These are phyloP conservation scores for Naso thynnoides DNA, from an alignment of 2,797 vertebrate species.

Conservation along the genomic window DNA sequence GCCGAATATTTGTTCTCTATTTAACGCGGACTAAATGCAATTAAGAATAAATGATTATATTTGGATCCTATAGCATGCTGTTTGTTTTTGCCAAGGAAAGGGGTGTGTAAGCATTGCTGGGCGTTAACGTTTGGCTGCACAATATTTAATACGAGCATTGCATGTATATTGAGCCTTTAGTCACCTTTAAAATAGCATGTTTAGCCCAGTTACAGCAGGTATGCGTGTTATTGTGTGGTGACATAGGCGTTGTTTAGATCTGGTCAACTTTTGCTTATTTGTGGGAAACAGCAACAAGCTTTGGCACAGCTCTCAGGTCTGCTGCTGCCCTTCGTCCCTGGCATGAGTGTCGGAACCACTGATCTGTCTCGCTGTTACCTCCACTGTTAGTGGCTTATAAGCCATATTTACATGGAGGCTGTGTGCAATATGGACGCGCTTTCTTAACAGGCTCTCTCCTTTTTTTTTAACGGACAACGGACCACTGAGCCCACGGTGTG, in stretches of 20 bases:
- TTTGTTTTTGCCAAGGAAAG: constrained; percentile 84
- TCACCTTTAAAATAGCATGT: constrained; percentile 2
- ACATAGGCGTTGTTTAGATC: constrained; percentile 16
- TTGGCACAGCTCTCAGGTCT: background rate
- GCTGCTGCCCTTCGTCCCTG: background rate
- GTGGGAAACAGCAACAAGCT: constrained; percentile 55
- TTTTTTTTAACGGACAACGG: constrained; percentile 7
- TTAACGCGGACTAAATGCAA: constrained; percentile 11
- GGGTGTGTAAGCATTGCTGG: constrained; percentile 85
- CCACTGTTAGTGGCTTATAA: constrained; percentile 4
- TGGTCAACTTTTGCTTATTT: constrained; percentile 62
- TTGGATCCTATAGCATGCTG: constrained; percentile 64
- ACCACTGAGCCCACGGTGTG: background rate
- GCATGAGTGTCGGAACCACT: background rate
- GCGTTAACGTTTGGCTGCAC: constrained; percentile 85
- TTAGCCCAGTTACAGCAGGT: background rate
- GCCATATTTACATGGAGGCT: constrained; percentile 54
- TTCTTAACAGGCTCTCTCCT: constrained; percentile 6
- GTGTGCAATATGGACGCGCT: constrained; percentile 60
- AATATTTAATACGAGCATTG: constrained; percentile 55
- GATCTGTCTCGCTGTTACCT: background rate
- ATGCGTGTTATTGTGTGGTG: background rate
- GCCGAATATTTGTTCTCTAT: constrained; percentile 27
- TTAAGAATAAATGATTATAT: constrained; percentile 45
- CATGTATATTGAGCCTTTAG: constrained; percentile 22